Conservation (phyloP, 2,888 invertebrate species). For the Tortricodes alternella region DNA sequence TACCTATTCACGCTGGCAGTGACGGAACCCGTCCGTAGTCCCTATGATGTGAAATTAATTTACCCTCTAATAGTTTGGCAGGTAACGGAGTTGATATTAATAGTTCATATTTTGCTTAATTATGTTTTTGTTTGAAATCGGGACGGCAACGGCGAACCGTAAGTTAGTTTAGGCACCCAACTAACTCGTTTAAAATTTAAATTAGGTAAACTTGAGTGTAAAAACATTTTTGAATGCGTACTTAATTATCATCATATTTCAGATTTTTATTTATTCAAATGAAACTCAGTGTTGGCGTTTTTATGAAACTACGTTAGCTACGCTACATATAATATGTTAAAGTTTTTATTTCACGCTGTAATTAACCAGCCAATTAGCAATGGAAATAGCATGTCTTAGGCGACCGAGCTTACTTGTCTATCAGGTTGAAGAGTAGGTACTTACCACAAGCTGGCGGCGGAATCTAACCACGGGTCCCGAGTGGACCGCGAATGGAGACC, state of each 20-base stretch:
- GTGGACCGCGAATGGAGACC: no score
- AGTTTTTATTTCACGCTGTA: no score
- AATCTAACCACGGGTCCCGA: no score
- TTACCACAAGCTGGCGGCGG: no score
- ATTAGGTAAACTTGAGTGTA: neutral
- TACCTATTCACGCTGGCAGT: neutral
- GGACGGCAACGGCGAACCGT: neutral
- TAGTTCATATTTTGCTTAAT: neutral
- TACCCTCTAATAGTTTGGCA: neutral
- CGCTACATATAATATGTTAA: no score
- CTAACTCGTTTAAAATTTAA: neutral
- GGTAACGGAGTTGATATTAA: neutral
- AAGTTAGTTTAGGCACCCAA: neutral
- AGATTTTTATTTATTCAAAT: no score
- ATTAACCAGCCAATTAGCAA: no score
- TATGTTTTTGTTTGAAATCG: neutral
- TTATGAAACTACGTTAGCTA: no score
- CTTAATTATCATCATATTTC: neutral
- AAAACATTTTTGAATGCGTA: conserved; percentile 4
- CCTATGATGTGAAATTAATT: neutral
- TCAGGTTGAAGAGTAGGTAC: no score
- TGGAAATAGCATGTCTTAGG: no score
- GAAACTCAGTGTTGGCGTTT: neutral
- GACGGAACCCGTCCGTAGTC: neutral
- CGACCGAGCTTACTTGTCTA: no score